phyloP scores from a whole-genome alignment of 1,140 invertebrate species.

The Idris sp. region DNA sequence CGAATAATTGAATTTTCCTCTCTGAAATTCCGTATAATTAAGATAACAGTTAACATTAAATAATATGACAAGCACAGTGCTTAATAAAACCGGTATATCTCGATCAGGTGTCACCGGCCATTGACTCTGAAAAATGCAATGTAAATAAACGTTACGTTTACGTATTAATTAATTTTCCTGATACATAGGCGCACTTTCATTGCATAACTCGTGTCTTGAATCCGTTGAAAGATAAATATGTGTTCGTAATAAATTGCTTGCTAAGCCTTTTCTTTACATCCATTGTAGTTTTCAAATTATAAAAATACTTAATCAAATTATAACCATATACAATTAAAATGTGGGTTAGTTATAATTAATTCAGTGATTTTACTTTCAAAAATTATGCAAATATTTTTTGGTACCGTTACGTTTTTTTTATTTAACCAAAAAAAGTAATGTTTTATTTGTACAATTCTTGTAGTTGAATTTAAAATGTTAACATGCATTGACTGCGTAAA shows the following conservation, averaged over 20 bases:
- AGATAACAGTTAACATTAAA: constrained; percentile 32
- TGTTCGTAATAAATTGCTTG: not conserved
- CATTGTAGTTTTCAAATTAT: too few species aligned
- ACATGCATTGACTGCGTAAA: too few species aligned
- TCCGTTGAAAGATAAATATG: constrained; percentile 7
- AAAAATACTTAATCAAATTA: too few species aligned
- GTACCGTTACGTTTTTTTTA: too few species aligned
- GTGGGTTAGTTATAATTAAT: too few species aligned
- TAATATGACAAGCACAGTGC: constrained; percentile 15
- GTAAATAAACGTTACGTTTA: constrained; percentile 26
- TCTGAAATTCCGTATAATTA: constrained; percentile 12
- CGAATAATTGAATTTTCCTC: constrained; percentile 10
- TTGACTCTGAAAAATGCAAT: constrained; percentile 22
- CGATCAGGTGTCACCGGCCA: constrained; percentile 16
- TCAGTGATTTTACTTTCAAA: too few species aligned
- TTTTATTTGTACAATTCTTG: not conserved
- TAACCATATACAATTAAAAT: too few species aligned
- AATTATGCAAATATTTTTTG: too few species aligned
- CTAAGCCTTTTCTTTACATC: too few species aligned
- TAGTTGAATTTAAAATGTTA: too few species aligned
- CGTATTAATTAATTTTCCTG: constrained; percentile 23
- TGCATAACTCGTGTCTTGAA: constrained; percentile 24
- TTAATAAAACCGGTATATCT: constrained; percentile 32
- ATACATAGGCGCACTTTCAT: not conserved
- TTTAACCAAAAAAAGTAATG: too few species aligned